Evolutionary conservation across 92 coral and sea anemone species (phyloP).

Genomic region (Epizoanthus stellaris): DNA sequence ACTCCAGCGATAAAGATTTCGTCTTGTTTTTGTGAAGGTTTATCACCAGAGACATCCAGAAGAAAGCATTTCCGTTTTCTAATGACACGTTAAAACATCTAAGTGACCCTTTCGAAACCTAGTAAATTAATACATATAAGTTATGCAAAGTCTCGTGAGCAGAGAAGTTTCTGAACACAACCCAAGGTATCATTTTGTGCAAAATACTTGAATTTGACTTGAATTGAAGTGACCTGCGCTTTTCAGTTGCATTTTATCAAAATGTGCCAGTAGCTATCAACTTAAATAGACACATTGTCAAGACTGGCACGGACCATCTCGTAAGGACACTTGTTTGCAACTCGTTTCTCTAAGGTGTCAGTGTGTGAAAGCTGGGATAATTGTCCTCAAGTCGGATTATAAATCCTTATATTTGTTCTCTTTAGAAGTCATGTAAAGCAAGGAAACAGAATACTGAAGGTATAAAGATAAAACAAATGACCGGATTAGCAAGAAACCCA

Average conservation of each 20-base stretch:
- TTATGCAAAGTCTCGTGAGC: neutral
- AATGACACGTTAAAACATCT: slow-evolving; percentile 35
- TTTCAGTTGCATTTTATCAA: too few species aligned
- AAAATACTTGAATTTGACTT: too few species aligned
- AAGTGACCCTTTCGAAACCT: slow-evolving; percentile 30
- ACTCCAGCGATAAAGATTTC: slow-evolving; percentile 41
- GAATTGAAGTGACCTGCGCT: too few species aligned
- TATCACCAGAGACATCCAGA: slow-evolving; percentile 45
- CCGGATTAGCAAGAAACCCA: neutral
- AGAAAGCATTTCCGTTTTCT: slow-evolving; percentile 46
- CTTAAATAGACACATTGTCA: too few species aligned
- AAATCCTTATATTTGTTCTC: neutral
- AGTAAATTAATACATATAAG: slow-evolving; percentile 18
- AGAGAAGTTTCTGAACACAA: too few species aligned
- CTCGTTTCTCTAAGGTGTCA: too few species aligned
- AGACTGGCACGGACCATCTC: too few species aligned
- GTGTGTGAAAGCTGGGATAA: neutral
- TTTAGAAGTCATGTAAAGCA: neutral
- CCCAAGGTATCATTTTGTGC: too few species aligned
- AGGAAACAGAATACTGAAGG: neutral
- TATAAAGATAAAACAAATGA: neutral
- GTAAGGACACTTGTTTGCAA: too few species aligned
- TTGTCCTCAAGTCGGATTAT: neutral
- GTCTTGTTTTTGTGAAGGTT: slow-evolving; percentile 46
- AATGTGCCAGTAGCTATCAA: too few species aligned